phyloP scores from a whole-genome alignment of 2,888 invertebrate genomes.

The Yponomeuta malinellus region DNA sequence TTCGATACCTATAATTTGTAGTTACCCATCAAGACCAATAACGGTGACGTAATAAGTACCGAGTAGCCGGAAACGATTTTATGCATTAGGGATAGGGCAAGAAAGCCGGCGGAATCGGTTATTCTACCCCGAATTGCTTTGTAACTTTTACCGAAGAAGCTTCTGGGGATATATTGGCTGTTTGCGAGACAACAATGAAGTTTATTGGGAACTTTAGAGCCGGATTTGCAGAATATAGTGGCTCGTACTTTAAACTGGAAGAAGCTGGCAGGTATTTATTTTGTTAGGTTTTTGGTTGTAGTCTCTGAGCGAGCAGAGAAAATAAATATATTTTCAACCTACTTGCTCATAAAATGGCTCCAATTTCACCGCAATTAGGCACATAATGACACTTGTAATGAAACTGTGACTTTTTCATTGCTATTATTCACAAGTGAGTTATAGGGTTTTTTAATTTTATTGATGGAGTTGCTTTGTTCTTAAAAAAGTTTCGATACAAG shows the following conservation, averaged over 20 bases:
- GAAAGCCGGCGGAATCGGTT: not conserved
- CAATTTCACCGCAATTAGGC: too few species aligned
- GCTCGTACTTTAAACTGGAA: not conserved
- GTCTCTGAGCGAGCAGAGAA: too few species aligned
- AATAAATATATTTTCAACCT: too few species aligned
- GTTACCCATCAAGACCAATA: not conserved
- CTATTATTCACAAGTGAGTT: too few species aligned
- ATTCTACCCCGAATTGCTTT: not conserved
- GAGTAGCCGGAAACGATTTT: not conserved
- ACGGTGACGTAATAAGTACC: not conserved
- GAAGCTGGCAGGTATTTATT: not conserved
- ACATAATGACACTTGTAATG: too few species aligned
- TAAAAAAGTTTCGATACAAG: too few species aligned
- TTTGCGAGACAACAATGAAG: not conserved
- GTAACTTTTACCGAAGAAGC: not conserved
- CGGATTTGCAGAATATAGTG: not conserved
- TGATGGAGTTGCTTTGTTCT: too few species aligned
- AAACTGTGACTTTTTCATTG: too few species aligned
- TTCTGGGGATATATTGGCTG: not conserved
- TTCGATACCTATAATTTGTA: not conserved
- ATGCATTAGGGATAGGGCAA: constrained; percentile 1
- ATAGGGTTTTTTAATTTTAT: too few species aligned
- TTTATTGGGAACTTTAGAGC: not conserved
- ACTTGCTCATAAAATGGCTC: too few species aligned
- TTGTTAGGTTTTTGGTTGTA: too few species aligned